phyloP scores from a whole-genome alignment of 2,888 invertebrate species.

The Gastrophysa polygoni region DNA sequence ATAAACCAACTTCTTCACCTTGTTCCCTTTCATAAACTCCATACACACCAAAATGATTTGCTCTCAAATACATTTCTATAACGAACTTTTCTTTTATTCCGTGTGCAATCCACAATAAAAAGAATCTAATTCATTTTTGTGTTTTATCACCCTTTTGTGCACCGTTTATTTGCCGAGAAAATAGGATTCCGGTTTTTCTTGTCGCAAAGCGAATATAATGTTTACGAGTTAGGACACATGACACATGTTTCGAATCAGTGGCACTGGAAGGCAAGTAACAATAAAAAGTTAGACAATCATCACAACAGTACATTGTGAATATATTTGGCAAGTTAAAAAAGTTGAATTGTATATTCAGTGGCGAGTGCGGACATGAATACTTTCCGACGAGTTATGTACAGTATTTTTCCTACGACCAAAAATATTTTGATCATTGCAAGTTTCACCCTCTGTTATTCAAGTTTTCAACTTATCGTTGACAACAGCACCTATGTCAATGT shows the following conservation, averaged over 20 bases:
- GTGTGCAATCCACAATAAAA: constrained; percentile 55
- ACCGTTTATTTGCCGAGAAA: background rate
- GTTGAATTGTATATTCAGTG: no score
- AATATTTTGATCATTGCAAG: no score
- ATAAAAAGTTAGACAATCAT: no score
- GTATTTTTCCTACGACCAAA: no score
- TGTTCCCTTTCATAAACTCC: constrained; percentile 49
- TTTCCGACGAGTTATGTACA: no score
- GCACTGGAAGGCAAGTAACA: background rate
- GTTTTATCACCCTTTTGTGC: constrained; percentile 41
- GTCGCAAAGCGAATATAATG: background rate
- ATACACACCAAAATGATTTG: constrained; percentile 52
- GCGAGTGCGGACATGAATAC: no score
- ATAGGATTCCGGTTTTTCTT: constrained; percentile 3
- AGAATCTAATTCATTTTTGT: constrained; percentile 48
- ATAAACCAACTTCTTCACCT: constrained; percentile 50
- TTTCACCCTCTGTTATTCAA: no score
- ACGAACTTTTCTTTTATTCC: constrained; percentile 52
- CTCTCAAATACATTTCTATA: constrained; percentile 53
- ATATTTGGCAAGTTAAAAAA: no score
- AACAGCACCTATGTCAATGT: no score
- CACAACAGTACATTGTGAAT: no score
- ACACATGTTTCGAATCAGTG: background rate
- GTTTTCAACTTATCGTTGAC: no score
- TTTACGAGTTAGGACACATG: background rate